Base-by-base conservation (phyloP, 2,113 vertebrate species). In the Eulemur rufifrons region DNA sequence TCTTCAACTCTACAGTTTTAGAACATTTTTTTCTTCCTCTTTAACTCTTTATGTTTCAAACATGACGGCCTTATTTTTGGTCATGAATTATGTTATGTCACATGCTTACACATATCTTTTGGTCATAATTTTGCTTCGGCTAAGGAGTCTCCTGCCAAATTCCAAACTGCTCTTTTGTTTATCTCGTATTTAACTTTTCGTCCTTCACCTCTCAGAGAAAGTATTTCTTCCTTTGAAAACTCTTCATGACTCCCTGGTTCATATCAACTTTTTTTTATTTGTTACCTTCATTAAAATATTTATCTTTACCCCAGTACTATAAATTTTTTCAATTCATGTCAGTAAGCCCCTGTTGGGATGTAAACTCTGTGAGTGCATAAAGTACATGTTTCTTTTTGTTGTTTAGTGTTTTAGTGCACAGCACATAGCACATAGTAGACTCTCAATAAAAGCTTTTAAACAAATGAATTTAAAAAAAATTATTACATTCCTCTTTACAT, bases 391-490 rank as follows among this genome's bases (percentile, higher is more conserved):
- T n/a, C 8, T 25, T 23, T 18, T 0, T 37, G n/a, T 80, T 63
- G 32, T 42, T 83, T 83, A 50, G 3, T 32, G 0, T 1, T 1
- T 1, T 34, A 5, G 15, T n/a, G 74, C 2, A 1, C 0, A 54
- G n/a, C 54, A 84, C 20, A 82, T 76, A n/a, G 25, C 42, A 77
- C 4, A 52, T 63, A 71, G 21, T 63, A 84, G 1, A 54, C 56
- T 0, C 4, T 96, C 17, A 77, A 69, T 25, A 42, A 76, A 76
- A 25, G 2, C 42, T 78, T 39, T 71, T 59, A 82, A 86, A 71
- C 37, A 2, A 61, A 42, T 84, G 3, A 68, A 45, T 73, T 34
- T 45, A 27, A 17, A 37, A 59, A 37, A 78, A 14, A 7, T 45
- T 90, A 23, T 50, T 3, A 80, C 21, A n/a, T 11, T n/a, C 42